Evolutionary conservation across 2,797 vertebrate genomes (phyloP).

Genomic region (Tympanoctomys barrerae): DNA sequence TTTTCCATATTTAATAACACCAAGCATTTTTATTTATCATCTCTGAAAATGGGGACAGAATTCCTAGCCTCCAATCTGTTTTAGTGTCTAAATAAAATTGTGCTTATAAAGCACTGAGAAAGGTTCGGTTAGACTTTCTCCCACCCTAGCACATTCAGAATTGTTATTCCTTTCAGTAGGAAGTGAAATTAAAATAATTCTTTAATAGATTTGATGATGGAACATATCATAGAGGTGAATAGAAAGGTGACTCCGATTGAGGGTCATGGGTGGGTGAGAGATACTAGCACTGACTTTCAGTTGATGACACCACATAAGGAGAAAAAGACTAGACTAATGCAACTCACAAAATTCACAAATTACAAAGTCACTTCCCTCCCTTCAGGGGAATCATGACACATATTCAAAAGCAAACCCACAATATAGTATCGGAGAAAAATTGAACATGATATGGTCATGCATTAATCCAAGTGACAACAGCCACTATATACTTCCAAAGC

Average conservation of each 20-base stretch:
- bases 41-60: not conserved
- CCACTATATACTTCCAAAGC: not conserved
- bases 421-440: not conserved
- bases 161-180: not conserved
- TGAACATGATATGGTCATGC: not conserved
- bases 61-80: not conserved
- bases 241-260: not conserved
- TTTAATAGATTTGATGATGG: not conserved
- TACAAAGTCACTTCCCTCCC: not conserved
- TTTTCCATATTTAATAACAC: not conserved
- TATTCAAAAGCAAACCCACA: not conserved
- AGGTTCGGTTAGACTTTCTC: not conserved
- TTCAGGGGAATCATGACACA: not conserved
- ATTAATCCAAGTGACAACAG: not conserved
- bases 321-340: not conserved
- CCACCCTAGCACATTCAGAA: not conserved
- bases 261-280: not conserved
- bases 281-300: not conserved
- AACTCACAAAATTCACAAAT: not conserved
- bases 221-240: not conserved
- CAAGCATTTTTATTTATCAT: not conserved
- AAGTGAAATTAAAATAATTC: not conserved
- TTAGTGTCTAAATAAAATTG: constrained; percentile 23
- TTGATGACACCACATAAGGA: not conserved
- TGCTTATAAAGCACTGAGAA: not conserved